phyloP scores from a whole-genome alignment of 2,113 vertebrate genomes.

The Mus pahari region DNA sequence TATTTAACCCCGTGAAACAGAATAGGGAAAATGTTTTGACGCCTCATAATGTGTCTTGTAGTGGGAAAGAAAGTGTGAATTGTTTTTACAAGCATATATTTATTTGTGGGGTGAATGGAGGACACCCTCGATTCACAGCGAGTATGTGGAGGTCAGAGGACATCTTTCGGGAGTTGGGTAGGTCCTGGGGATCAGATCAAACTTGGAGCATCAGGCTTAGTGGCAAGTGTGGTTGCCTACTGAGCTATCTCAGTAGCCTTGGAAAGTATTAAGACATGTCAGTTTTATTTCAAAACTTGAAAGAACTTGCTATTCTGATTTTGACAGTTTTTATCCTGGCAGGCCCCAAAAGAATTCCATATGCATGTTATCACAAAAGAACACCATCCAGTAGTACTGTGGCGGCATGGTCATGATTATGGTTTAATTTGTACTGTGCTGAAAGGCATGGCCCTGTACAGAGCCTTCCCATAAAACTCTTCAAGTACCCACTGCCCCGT shows the following conservation, averaged over 20 bases:
- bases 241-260: neutral
- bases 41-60: slow-evolving; percentile 2
- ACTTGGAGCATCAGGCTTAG: neutral
- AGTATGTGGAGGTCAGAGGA: neutral
- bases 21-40: neutral
- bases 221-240: neutral
- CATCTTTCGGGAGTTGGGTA: neutral
- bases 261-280: slow-evolving; percentile 37
- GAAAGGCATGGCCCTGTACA: slow-evolving; percentile 47
- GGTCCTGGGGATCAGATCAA: neutral
- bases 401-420: slow-evolving; percentile 33
- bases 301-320: slow-evolving; percentile 43
- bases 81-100: neutral
- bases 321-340: slow-evolving; percentile 19
- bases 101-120: neutral
- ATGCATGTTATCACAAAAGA: slow-evolving; percentile 52
- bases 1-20: slow-evolving; percentile 1
- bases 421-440: slow-evolving; percentile 59
- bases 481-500: neutral
- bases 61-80: slow-evolving; percentile 49
- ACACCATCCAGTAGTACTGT: slow-evolving; percentile 7
- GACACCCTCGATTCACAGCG: too few relatives aligned
- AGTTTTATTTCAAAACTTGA: slow-evolving; percentile 59
- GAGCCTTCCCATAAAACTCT: slow-evolving; percentile 1
- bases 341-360: slow-evolving; percentile 22